These are phyloP conservation scores for Salminus brasiliensis DNA, from an alignment of 2,113 vertebrate species.

Conservation along the genomic window DNA sequence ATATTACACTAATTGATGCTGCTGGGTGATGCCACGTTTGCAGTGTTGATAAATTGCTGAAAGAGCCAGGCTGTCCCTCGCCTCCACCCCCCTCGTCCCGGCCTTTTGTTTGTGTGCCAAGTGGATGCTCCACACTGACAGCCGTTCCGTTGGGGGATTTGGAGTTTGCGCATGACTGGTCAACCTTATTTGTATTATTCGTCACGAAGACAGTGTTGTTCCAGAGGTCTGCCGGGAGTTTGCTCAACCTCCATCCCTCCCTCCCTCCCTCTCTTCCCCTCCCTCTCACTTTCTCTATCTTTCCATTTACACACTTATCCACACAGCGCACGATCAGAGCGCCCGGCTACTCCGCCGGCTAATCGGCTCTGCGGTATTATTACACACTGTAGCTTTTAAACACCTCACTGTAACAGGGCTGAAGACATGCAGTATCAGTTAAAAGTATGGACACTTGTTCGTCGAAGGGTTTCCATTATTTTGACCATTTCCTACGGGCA, in stretches of 20 bases:
- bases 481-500: too few relatives aligned
- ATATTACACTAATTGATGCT: constrained; percentile 44
- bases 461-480: too few relatives aligned
- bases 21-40: constrained; percentile 28
- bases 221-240: constrained; percentile 32
- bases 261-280: background rate
- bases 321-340: background rate
- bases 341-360: background rate
- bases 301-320: constrained; percentile 23
- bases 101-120: constrained; percentile 38
- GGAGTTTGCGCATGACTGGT: constrained; percentile 45
- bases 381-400: background rate
- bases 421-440: background rate
- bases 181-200: constrained; percentile 55
- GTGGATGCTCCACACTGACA: constrained; percentile 25
- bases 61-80: background rate
- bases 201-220: constrained; percentile 49
- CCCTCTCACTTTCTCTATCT: constrained; percentile 1
- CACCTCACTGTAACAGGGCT: background rate
- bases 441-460: too few relatives aligned
- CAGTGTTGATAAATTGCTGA: constrained; percentile 41
- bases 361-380: background rate
- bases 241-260: background rate
- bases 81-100: background rate
- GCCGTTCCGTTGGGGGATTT: constrained; percentile 39